Base-by-base conservation (phyloP, 2,113 vertebrate species). In the Stegastes partitus region DNA sequence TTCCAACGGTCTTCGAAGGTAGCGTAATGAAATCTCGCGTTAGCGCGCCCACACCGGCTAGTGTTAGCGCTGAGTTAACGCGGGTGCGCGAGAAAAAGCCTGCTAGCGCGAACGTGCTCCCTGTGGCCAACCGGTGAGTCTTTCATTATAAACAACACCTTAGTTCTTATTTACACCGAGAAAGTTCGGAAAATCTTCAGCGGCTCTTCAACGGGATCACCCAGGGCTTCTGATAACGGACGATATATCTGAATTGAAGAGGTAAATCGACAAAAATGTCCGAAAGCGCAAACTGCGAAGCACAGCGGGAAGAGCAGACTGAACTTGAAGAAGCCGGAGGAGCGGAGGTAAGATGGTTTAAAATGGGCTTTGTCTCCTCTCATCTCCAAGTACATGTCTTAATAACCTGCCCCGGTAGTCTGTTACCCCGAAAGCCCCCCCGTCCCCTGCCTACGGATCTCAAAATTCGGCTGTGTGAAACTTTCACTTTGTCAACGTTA, bases 241-340 rank as follows among this genome's bases (percentile, higher is more conserved):
- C 22, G 5, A 19, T 31, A 70, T 3, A 37, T 47, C 54, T 14
- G 22, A 68, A 53, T 23, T 4, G 21, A 63, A 51, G 37, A 23
- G 55, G 61, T 44, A 87, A 74, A 47, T 59, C 11, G 45, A 14
- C 4, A 45, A 89, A 64, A 74, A 94, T 95, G 93, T 94, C 94
- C 47, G 92, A 94, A 68, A 90, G 74, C 64, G 85, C 64, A 66
- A 91, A 62, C 86, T 86, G 87, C 91, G 86, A 76, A 75, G 92
- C 93, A 50, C 91, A 82, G 94, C 93, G 90, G 90, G 92, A 94
- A 91, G 94, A 93, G 59, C 87, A 49, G 77, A 51, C 77, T 64
- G 90, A 94, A 92, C 57, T 90, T 74, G 87, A 91, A 76, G 90
- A 89, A 78, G 91, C 85, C 66, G 94, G 73, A 22, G 90, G 92